Evolutionary conservation across 2,888 invertebrate species (phyloP).

Genomic region (Plagodis dolabraria): DNA sequence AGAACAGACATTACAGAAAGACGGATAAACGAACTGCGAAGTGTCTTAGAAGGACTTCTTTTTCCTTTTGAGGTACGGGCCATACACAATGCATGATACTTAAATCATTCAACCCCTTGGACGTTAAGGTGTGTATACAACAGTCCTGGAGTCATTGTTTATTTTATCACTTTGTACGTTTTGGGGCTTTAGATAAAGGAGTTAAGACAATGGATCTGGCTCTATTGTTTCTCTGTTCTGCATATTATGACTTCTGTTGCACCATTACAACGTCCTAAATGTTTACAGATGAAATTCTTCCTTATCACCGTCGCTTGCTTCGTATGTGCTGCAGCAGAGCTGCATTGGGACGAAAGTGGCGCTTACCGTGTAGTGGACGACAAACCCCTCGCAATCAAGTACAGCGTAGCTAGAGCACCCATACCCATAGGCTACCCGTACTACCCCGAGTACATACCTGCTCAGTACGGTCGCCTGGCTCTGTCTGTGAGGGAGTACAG

Average conservation of each 20-base stretch:
- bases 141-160: no score
- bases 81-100: no score
- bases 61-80: no score
- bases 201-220: neutral
- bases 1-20: no score
- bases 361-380: conserved; percentile 33
- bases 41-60: no score
- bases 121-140: no score
- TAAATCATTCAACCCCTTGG: no score
- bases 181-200: neutral
- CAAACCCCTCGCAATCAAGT: conserved; percentile 9
- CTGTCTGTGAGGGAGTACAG: conserved; percentile 3
- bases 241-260: neutral
- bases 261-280: neutral
- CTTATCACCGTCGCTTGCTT: conserved; percentile 31
- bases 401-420: neutral
- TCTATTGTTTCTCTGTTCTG: neutral
- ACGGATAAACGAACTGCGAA: no score
- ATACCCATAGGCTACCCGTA: conserved; percentile 8
- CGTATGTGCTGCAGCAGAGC: conserved; percentile 33
- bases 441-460: conserved; percentile 15
- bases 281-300: conserved; percentile 48
- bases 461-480: conserved; percentile 3
- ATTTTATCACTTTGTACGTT: no score
- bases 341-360: conserved; percentile 41